A percentile compares a stretch with the other conserved stretches of the same genome.
Conservation (phyloP, 2,888 invertebrate species). For the Bruchidius siliquastri region DNA sequence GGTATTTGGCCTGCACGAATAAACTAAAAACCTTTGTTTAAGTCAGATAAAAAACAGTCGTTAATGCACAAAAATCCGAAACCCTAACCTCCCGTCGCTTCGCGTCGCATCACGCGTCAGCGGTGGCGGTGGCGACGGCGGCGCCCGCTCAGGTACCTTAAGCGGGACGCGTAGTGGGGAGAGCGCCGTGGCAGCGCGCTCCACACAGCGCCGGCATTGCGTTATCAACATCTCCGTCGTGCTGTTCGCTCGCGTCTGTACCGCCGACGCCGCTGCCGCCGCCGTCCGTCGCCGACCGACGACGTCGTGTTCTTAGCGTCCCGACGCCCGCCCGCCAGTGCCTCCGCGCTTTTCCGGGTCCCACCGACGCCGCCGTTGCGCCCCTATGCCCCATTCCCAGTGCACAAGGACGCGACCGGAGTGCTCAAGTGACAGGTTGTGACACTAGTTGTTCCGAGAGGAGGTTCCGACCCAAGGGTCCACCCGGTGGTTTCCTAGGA, state of each 20-base stretch:
- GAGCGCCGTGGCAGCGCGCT: slow-evolving; percentile 15
- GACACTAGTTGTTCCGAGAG: background rate
- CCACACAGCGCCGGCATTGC: slow-evolving; percentile 11
- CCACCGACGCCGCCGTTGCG: background rate
- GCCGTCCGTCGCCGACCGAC: background rate
- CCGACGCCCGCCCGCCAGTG: background rate
- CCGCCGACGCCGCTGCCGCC: background rate
- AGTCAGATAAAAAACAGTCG: no score
- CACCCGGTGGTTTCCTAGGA: slow-evolving; percentile 33
- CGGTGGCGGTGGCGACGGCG: background rate
- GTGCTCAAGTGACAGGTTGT: background rate
- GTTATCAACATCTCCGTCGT: slow-evolving; percentile 20
- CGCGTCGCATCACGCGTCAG: background rate
- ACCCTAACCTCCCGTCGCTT: no score
- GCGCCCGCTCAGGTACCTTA: slow-evolving; percentile 1
- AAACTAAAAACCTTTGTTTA: no score
- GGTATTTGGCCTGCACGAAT: no score
- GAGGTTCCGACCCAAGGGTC: background rate
- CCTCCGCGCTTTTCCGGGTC: background rate
- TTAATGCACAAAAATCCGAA: no score
- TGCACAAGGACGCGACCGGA: background rate
- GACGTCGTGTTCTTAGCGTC: slow-evolving; percentile 2
- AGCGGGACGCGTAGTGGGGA: slow-evolving; percentile 15
- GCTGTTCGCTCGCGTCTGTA: slow-evolving; percentile 5
- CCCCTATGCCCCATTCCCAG: background rate